Base-by-base conservation (phyloP, 2,888 invertebrate species). In the Lithophane socia region DNA sequence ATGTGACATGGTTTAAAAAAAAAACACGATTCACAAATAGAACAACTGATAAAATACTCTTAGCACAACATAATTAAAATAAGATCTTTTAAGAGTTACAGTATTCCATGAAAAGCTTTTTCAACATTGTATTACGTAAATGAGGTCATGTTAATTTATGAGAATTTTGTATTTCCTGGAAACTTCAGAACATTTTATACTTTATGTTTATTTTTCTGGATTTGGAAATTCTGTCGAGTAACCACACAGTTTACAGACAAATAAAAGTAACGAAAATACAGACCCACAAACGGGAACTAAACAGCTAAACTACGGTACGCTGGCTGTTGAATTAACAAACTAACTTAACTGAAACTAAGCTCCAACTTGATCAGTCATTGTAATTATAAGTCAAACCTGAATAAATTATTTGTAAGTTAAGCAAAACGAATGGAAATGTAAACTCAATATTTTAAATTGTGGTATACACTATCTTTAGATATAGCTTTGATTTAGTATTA, bases 301-400 rank as follows among this genome's bases (percentile, higher is more conserved):
- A 82, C 67, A 70, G 65, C 65, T 74, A 73, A 85, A 85, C 80
- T 64, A 42, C 58, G 42, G 29, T 63, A 44, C 63, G 66, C 52
- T 73, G 49, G 65, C 86, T 44, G 60, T 56, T 74, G 47, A 67
- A 73, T 64, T 67, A 82, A 73, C 64, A 42, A 74, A 75, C 71
- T 49, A 80, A 83, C 75, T 86, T 77, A 58, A 74, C 74, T 64
- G 44, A 54, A 85, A 82, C 86, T 74, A 82, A 82, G 63, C 68
- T 65, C 56, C 61, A 79, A 75, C 72, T 85, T 70, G 49, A 76
- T 76, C 65, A 72, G 68, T 47, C 82, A 75, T 65, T 73, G 49
- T 72, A 75, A 82, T 85, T 66, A 75, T 66, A 69, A 76, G 73
- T 69, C 76, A 73, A 81, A 81, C 63, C 58, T 56, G 71, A 72